Evolutionary conservation across 2,113 vertebrate species (phyloP).

Genomic region (Syngnathus floridae): DNA sequence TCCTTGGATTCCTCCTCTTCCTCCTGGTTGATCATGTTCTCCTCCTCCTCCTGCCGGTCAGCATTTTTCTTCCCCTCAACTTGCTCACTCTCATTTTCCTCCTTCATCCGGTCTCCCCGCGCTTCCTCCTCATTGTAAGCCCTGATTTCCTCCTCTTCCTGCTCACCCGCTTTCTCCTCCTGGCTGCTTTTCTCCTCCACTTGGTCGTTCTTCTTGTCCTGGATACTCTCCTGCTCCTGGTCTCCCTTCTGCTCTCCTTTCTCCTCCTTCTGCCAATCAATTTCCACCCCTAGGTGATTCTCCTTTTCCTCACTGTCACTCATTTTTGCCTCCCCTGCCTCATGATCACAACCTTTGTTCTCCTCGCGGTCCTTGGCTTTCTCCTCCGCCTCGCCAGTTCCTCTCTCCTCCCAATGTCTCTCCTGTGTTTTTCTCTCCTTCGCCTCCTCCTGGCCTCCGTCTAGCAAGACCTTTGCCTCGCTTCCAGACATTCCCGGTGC

Average conservation of each 20-base stretch:
- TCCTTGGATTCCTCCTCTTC: background rate
- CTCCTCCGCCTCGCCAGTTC: background rate
- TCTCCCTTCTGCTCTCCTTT: too few species aligned
- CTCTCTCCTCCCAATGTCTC: background rate
- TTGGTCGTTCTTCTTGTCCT: background rate
- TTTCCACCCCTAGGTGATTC: background rate
- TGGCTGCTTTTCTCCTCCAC: background rate
- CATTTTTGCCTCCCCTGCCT: too few species aligned
- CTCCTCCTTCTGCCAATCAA: background rate
- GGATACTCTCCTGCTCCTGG: background rate
- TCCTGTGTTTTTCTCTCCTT: background rate
- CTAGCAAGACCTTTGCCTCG: background rate
- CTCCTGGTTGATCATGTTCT: background rate
- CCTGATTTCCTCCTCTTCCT: background rate
- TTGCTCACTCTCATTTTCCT: background rate
- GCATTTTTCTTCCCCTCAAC: background rate
- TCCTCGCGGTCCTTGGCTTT: background rate
- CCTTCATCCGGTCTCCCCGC: background rate
- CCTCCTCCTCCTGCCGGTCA: background rate
- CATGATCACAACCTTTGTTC: background rate
- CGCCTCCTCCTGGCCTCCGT: background rate
- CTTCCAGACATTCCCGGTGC: background rate
- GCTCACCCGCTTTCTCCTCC: background rate
- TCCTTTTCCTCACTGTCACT: too few species aligned
- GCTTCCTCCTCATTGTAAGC: background rate